phyloP scores from a whole-genome alignment of 2,888 invertebrate genomes.

The Ochropleura leucogaster region DNA sequence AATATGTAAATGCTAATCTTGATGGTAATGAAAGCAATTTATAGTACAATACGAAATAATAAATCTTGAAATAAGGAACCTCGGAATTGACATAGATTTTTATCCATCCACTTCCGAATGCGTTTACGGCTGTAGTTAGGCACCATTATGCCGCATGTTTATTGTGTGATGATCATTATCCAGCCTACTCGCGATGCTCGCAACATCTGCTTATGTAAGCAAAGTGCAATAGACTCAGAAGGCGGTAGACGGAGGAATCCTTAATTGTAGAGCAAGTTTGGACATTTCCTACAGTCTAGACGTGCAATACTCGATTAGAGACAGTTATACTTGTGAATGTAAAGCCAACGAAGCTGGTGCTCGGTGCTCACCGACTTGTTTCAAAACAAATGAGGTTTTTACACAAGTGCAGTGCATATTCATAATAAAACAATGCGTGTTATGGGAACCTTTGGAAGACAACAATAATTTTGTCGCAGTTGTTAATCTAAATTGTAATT shows the following conservation, averaged over 20 bases:
- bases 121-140: conserved; percentile 58
- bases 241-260: conserved; percentile 48
- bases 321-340: conserved; percentile 59
- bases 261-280: conserved; percentile 56
- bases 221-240: conserved; percentile 42
- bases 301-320: conserved; percentile 65
- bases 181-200: conserved; percentile 49
- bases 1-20: conserved; percentile 13
- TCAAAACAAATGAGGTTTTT: conserved; percentile 83
- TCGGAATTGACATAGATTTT: conserved; percentile 53
- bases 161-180: conserved; percentile 57
- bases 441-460: conserved; percentile 81
- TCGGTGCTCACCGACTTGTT: conserved; percentile 63
- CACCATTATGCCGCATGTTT: conserved; percentile 57
- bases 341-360: conserved; percentile 17
- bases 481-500: conserved; percentile 79
- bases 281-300: conserved; percentile 60
- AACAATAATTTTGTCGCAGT: conserved; percentile 78
- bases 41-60: conserved; percentile 22
- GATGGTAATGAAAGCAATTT: conserved; percentile 26
- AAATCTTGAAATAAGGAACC: conserved; percentile 40
- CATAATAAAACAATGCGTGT: conserved; percentile 79
- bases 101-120: conserved; percentile 58
- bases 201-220: conserved; percentile 62
- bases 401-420: conserved; percentile 80